Evolutionary conservation across 2,113 vertebrate species (phyloP), one percentile per base, ranked within the genome.

Genomic region (Oncorhynchus gorbuscha): DNA sequence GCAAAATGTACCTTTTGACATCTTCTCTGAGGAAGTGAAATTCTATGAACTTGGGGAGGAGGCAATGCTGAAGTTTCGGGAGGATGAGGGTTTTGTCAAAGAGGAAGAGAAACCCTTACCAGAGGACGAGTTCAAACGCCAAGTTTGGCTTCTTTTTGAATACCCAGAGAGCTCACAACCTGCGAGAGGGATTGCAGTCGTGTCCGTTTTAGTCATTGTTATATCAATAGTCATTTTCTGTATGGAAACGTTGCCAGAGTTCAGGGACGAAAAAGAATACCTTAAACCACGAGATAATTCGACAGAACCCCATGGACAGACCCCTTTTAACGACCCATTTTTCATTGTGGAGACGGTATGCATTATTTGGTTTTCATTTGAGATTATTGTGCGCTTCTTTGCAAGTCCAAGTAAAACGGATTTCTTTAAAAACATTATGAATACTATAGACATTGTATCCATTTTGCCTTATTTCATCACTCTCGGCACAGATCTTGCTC

Each of bases 381-480:
- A 99, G 93, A 96, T 99, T 75, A 93, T 95, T 74, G 97, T 99
- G 28, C 95, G 98, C 83, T 98, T 97, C 92, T 99, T 97, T 71
- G 97, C 97, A 0, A 94, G 97, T 71, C 98, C 98, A 0, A 99
- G 98, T 93, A 98, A 99, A 89, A 62, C 97, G 0, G 92, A 86
- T 14, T 99, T 99, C 95, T 97, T 99, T 88, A 97, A 96, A 85
- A 96, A 99, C 93, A 95, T 98, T 79, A 99, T 99, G 98, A 99
- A 99, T 94, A 92, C 95, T 68, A 99, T 99, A 86, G 98, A 99
- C 92, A 97, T 99, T 3, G 97, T 99, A 5, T 98, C 98, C 95
- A 99, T 99, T 89, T 92, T 99, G 97, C 98, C 98, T 96, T 99
- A 99, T 75, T 99, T 99, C 93, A 99, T 99, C 83, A 99, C 98